These are phyloP conservation scores for Molossus alvarezi DNA, from an alignment of 2,797 vertebrate genomes.

Conservation along the genomic window DNA sequence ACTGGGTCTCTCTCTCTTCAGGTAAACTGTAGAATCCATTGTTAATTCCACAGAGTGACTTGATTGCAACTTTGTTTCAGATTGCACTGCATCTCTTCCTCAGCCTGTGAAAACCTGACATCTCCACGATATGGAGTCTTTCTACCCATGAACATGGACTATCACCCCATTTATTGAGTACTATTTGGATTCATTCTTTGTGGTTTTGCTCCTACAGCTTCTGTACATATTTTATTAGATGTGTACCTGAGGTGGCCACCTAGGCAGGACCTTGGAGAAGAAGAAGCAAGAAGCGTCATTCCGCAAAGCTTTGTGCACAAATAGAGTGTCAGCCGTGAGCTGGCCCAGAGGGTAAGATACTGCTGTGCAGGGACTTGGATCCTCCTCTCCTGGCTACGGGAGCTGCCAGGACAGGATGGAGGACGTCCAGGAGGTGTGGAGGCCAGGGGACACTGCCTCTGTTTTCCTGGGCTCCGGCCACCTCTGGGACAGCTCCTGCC, in stretches of 20 bases:
- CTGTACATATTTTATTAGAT: not conserved
- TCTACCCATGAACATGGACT: not conserved
- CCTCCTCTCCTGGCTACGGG: too few species aligned
- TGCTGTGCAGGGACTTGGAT: too few species aligned
- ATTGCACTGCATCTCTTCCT: not conserved
- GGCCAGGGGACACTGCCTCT: too few species aligned
- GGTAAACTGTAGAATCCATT: not conserved
- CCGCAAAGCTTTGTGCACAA: not conserved
- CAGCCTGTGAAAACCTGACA: not conserved
- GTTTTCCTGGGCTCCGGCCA: not conserved
- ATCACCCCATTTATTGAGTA: not conserved
- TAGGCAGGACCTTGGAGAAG: not conserved
- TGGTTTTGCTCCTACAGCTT: not conserved
- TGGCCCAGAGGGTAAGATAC: not conserved
- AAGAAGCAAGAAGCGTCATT: fast-evolving
- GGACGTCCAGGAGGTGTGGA: not conserved
- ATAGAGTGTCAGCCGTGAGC: not conserved
- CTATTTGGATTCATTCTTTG: not conserved
- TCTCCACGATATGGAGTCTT: not conserved
- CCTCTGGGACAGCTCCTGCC: not conserved
- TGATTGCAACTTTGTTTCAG: not conserved
- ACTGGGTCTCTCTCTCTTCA: not conserved
- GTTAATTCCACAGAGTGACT: not conserved
- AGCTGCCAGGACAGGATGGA: not conserved
- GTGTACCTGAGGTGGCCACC: too few species aligned